Evolutionary conservation across 2,797 vertebrate species (phyloP), one percentile per base, ranked within the genome.

Genomic region (Malurus leucopterus): DNA sequence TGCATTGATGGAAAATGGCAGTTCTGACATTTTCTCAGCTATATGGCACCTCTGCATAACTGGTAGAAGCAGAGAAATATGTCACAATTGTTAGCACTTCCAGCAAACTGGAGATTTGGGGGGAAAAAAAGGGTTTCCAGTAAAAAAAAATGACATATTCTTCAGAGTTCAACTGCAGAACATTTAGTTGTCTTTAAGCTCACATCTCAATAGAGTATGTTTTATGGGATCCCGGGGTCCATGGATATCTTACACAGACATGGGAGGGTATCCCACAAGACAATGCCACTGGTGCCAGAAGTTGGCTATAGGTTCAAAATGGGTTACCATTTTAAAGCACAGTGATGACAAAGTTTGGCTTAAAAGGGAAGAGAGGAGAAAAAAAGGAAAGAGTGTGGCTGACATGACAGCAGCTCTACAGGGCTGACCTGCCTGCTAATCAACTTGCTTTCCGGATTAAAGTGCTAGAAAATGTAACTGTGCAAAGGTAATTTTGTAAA

Each of bases 1-100:
- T 62, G 51, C 47, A 17, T n/a, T 75, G 63, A 47, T 62, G 16
- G 41, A 51, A 92, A 54, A 57, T 18, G 46, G 30, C 55, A 77
- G 17, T 80, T 80, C 70, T 85, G 88, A 71, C 40, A 69, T 88
- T 84, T 91, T 78, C 55, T 81, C 13, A 4, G 51, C 18, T 81
- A 38, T 23, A n/a, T 2, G 10, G 63, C 71, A 82, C 51, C 34
- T 93, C 71, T 90, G 51, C 36, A 49, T 71, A 68, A 44, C 46
- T 47, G 43, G 26, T 84, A 29, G 51, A 55, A 71, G 44, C 26
- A 77, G 38, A 84, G 29, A 80, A 76, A 80, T 29, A 8, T 38
- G 40, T 74, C 55, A 65, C 54, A 72, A 29, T 36, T 74, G 7
- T 43, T 91, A 80, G 14, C 32, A 57, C 36, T 87, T 80, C 34